Percentiles rank a stretch among this genome's conserved stretches.
These are phyloP conservation scores for Adelges cooleyi DNA, from an alignment of 1,140 invertebrate genomes.

Conservation along the genomic window DNA sequence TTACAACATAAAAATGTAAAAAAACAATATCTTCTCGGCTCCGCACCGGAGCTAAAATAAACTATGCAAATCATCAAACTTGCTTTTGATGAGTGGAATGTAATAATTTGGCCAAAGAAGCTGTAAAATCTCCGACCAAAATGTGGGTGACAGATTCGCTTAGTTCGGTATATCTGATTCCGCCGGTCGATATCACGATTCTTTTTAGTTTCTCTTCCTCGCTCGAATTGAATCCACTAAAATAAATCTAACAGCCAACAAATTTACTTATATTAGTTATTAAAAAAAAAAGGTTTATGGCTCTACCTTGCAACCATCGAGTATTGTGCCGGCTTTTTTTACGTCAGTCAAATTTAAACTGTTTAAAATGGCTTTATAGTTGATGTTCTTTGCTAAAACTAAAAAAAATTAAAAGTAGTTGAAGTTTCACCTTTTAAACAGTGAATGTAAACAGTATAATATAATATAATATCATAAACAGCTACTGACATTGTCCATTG, in stretches of 20 bases:
- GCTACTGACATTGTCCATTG: conserved; percentile 15
- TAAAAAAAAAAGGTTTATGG: too few relatives aligned
- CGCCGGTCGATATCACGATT: conserved; percentile 67
- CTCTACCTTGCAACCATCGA: conserved; percentile 29
- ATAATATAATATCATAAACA: neutral
- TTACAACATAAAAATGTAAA: neutral
- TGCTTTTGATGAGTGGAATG: conserved; percentile 22
- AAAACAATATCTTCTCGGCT: too few relatives aligned
- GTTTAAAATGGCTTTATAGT: conserved; percentile 31
- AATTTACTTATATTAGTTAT: neutral
- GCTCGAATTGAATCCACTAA: conserved; percentile 50
- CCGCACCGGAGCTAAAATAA: too few relatives aligned
- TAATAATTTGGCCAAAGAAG: conserved; percentile 33
- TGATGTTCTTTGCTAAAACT: conserved; percentile 12
- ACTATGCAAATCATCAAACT: neutral
- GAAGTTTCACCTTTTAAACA: too few relatives aligned
- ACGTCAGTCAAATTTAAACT: conserved; percentile 29
- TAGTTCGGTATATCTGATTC: conserved; percentile 61
- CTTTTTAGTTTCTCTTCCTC: conserved; percentile 62
- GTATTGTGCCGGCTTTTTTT: conserved; percentile 15
- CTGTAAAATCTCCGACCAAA: conserved; percentile 49
- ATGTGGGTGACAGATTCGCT: conserved; percentile 68
- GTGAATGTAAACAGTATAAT: too few relatives aligned
- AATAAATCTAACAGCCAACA: conserved; percentile 50
- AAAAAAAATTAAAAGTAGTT: neutral